Evolutionary conservation across 2,113 vertebrate genomes (phyloP).

Genomic region (Mungos mungo): DNA sequence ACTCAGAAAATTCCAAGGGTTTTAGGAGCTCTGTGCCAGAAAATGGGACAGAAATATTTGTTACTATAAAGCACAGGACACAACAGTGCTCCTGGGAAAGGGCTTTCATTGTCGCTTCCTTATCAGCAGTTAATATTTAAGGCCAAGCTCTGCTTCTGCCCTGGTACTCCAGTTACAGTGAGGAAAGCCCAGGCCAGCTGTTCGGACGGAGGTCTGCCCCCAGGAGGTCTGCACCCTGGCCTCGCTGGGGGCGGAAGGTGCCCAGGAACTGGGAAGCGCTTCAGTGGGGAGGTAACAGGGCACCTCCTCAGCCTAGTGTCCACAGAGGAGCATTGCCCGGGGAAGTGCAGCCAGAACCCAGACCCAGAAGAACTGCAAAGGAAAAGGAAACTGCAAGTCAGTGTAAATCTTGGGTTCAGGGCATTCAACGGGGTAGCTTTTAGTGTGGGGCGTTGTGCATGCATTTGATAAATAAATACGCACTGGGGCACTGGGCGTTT

Average conservation of each 20-base stretch:
- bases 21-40: neutral
- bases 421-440: accelerated
- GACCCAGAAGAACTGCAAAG: neutral
- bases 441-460: accelerated
- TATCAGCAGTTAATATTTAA: neutral
- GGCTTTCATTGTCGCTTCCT: neutral
- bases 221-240: neutral
- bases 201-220: no score
- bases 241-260: neutral
- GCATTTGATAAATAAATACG: neutral
- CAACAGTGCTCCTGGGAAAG: neutral
- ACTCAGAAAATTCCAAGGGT: neutral
- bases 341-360: neutral
- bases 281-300: neutral
- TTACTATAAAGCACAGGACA: neutral
- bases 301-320: neutral
- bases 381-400: neutral
- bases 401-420: neutral
- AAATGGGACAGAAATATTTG: neutral
- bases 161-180: neutral
- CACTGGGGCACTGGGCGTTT: no score
- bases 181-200: neutral
- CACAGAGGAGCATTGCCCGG: neutral
- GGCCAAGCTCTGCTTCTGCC: neutral
- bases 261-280: neutral